Percentiles rank a stretch among this genome's conserved stretches.
Conservation (phyloP, 2,888 invertebrate species). For the Campoletis raptor region DNA sequence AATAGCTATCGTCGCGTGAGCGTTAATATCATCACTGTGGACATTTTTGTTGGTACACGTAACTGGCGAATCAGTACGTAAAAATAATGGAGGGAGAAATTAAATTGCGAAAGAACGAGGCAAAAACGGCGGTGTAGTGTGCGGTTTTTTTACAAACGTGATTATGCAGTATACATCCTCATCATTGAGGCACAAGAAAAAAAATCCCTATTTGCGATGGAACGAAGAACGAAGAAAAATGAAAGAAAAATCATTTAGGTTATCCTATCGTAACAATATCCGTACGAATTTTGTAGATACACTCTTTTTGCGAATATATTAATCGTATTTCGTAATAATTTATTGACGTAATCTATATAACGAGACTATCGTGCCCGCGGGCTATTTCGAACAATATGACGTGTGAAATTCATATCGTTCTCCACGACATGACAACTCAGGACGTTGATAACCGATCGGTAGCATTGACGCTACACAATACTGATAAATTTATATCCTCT, state of each 20-base stretch:
- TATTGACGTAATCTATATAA: constrained; percentile 63
- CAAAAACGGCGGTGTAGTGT: constrained; percentile 23
- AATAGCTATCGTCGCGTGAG: neutral
- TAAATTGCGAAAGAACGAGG: constrained; percentile 6
- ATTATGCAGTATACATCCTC: constrained; percentile 52
- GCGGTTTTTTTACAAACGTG: constrained; percentile 46
- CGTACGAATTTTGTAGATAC: constrained; percentile 61
- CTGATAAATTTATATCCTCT: constrained; percentile 23
- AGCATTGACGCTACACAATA: constrained; percentile 25
- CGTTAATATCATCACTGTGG: neutral
- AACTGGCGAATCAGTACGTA: neutral
- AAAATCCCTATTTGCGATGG: constrained; percentile 8
- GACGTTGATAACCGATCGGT: constrained; percentile 42
- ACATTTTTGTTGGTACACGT: neutral
- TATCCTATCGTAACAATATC: constrained; percentile 52
- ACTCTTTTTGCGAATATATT: constrained; percentile 56
- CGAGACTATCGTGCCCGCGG: constrained; percentile 61
- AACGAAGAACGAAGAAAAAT: neutral
- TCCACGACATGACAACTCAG: constrained; percentile 24
- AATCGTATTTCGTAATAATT: constrained; percentile 67
- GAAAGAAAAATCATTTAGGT: constrained; percentile 33
- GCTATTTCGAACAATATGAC: constrained; percentile 45
- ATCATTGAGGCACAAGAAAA: constrained; percentile 60
- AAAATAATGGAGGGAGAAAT: neutral
- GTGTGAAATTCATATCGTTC: constrained; percentile 46